These are phyloP conservation scores for Arctopsyche grandis DNA, from an alignment of 1,140 invertebrate species.

Conservation along the genomic window DNA sequence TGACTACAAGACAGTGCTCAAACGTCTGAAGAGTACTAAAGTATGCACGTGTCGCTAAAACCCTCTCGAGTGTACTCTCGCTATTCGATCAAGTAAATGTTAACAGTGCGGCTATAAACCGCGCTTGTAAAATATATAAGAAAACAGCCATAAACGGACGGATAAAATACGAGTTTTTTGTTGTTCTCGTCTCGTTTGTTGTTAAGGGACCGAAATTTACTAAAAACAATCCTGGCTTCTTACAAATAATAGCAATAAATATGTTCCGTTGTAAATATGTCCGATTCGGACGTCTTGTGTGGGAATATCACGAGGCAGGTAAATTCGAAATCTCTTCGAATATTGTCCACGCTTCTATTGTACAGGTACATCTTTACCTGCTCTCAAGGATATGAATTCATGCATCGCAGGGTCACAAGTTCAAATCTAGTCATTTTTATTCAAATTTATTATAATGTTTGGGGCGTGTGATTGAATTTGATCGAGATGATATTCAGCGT, in stretches of 20 bases:
- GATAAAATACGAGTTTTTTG: background rate
- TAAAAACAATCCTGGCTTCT: conserved; percentile 21
- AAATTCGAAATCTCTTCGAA: background rate
- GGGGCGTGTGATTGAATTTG: background rate
- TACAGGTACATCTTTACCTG: too few relatives aligned
- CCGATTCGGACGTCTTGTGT: conserved; percentile 23
- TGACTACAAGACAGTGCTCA: background rate
- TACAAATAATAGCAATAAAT: conserved; percentile 25
- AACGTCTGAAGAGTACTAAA: background rate
- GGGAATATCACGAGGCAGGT: conserved; percentile 25
- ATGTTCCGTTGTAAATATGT: conserved; percentile 27
- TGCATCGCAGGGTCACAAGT: background rate
- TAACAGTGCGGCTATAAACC: background rate
- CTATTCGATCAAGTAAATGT: background rate
- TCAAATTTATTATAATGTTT: conserved; percentile 10
- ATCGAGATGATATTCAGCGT: background rate
- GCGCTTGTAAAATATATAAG: background rate
- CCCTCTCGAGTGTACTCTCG: background rate
- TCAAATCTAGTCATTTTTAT: background rate
- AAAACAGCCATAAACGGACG: background rate
- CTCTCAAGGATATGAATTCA: conserved; percentile 20
- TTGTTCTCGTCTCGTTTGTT: background rate
- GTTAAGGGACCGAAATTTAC: background rate
- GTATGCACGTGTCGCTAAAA: background rate
- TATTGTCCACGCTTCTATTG: background rate